Evolutionary conservation across 2,113 vertebrate species (phyloP), one percentile per base, ranked within the genome.

Genomic region (Lycocorax pyrrhopterus): DNA sequence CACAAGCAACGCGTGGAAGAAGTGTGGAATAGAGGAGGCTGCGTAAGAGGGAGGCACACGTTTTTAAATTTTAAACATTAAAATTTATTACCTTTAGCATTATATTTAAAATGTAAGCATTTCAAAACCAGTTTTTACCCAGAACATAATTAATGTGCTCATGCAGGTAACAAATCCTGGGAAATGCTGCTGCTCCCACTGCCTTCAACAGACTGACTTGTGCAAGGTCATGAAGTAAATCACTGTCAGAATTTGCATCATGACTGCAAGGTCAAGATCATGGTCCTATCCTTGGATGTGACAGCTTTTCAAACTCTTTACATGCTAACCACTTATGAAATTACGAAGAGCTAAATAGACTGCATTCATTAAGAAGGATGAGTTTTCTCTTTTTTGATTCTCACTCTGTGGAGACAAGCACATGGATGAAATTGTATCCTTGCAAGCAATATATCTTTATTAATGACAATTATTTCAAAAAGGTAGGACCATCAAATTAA

Each of bases 41-140:
- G 5, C 6, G 22, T 37, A 30, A 87, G 11, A 58, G 8, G 2
- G 4, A 39, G 16, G 11, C 12, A 27, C 0, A 0, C 33, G 60
- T 37, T 60, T 77, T 60, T 23, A 29, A 52, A 33, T 29, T 39
- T 53, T 39, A 69, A 60, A 44, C 5, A 19, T 60, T 23, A 53
- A 29, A 33, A 60, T 69, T 5, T 52, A 52, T 72, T 44, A 35
- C 13, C 16, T 52, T 35, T 35, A 62, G 26, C 46, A 62, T 13
- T 26, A 11, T 8, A 44, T 20, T 69, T 52, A 19, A 60, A 53
- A 53, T 29, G 4, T 6, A 69, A 39, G 12, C 10, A 69, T 53
- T 60, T 52, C 29, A 33, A 53, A 77, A 53, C 3, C 13, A 27
- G 7, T 5, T 91, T 71, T 78, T 44, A 88, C 15, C 4, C 12